Percentiles rank a stretch among this genome's conserved stretches.
These are phyloP conservation scores for Drosophila algonquin DNA, from an alignment of 2,888 invertebrate species.

Conservation along the genomic window DNA sequence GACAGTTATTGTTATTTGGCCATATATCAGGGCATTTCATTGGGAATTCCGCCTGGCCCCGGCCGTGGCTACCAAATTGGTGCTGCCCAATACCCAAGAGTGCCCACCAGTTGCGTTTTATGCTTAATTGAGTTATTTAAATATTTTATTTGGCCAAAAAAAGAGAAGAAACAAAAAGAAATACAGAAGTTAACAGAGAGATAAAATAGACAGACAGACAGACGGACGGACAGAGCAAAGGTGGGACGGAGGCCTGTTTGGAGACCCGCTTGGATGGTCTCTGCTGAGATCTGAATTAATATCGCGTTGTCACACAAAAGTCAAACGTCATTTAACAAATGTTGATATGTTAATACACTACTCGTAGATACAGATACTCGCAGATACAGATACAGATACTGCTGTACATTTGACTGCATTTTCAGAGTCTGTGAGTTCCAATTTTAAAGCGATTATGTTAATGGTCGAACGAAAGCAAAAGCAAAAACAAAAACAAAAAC, in stretches of 20 bases:
- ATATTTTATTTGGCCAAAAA: conserved; percentile 74
- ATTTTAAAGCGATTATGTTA: conserved; percentile 79
- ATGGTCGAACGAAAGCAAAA: conserved; percentile 37
- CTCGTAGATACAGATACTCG: conserved; percentile 10
- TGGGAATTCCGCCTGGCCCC: conserved; percentile 71
- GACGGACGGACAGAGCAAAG: conserved; percentile 6
- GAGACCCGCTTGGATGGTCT: background rate
- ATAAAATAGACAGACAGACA: conserved; percentile 22
- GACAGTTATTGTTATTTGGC: conserved; percentile 77
- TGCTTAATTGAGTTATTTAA: conserved; percentile 80
- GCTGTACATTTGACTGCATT: conserved; percentile 63
- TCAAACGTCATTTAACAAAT: conserved; percentile 82
- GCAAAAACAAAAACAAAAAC: background rate
- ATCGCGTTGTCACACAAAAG: conserved; percentile 80
- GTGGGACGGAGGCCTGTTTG: conserved; percentile 13
- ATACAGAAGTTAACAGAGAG: background rate
- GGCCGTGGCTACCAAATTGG: conserved; percentile 50
- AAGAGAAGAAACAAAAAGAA: conserved; percentile 14
- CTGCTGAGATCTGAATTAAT: conserved; percentile 64
- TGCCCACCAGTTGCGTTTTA: conserved; percentile 70
- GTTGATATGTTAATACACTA: conserved; percentile 78
- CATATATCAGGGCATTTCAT: conserved; percentile 78
- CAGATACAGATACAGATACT: conserved; percentile 12
- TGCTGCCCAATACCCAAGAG: conserved; percentile 50
- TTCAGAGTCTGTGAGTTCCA: conserved; percentile 61